Evolutionary conservation across 2,113 vertebrate genomes (phyloP).

Genomic region (Nymphicus hollandicus): DNA sequence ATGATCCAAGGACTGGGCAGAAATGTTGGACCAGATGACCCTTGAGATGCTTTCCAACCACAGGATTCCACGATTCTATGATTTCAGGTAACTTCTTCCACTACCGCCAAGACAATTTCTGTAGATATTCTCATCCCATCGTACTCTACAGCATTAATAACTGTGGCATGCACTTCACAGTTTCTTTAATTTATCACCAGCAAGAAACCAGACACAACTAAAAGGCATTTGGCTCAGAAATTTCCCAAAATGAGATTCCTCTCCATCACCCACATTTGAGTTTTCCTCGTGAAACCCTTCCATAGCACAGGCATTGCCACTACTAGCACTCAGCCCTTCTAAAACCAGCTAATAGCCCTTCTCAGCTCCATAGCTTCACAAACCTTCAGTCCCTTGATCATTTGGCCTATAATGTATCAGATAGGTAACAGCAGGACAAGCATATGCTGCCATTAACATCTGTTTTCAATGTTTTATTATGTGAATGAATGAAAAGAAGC

Average conservation of each 20-base stretch:
- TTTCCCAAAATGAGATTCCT: neutral
- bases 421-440: neutral
- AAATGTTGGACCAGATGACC: neutral
- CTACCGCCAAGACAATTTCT: neutral
- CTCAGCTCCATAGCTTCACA: neutral
- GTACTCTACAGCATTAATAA: fast-evolving
- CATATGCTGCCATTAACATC: too few species aligned
- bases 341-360: neutral
- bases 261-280: neutral
- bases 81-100: neutral
- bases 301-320: neutral
- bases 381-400: neutral
- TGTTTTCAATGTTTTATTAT: neutral
- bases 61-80: neutral
- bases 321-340: neutral
- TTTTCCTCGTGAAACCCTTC: neutral
- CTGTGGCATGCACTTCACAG: neutral
- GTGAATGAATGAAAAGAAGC: neutral
- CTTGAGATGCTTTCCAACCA: neutral
- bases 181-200: neutral
- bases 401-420: neutral
- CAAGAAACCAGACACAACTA: neutral
- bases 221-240: neutral
- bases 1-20: neutral
- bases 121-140: neutral